Percentiles rank a stretch among this genome's conserved stretches.
These are phyloP conservation scores for Plagodis pulveraria DNA, from an alignment of 2,888 invertebrate species.

Conservation along the genomic window DNA sequence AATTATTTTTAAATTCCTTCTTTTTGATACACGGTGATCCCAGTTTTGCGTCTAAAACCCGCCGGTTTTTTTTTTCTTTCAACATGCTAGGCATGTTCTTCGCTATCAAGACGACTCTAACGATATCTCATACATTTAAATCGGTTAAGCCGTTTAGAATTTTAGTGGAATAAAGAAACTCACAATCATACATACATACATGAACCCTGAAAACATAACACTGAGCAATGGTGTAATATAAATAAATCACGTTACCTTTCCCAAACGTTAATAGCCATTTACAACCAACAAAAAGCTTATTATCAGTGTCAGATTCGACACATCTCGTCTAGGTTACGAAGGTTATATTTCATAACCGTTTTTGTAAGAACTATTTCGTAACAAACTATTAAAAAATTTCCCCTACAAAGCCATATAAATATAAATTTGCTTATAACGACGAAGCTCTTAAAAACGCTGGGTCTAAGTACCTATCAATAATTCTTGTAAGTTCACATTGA, in stretches of 20 bases:
- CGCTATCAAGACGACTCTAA: too few relatives aligned
- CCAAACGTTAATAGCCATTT: constrained; percentile 10
- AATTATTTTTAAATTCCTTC: too few relatives aligned
- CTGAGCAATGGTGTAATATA: too few relatives aligned
- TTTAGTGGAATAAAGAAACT: too few relatives aligned
- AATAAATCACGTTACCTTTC: neutral
- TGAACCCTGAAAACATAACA: too few relatives aligned
- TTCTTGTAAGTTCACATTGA: constrained; percentile 41
- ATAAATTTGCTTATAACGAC: neutral
- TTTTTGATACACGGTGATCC: too few relatives aligned
- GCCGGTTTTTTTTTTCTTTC: too few relatives aligned
- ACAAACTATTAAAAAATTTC: neutral
- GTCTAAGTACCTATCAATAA: constrained; percentile 46
- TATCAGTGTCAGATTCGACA: constrained; percentile 48
- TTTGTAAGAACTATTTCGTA: constrained; percentile 3
- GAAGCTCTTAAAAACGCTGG: neutral
- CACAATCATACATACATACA: too few relatives aligned
- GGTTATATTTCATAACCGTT: constrained; percentile 44
- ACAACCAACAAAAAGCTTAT: constrained; percentile 42
- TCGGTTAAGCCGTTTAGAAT: too few relatives aligned
- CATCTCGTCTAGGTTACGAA: constrained; percentile 35
- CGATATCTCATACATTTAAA: too few relatives aligned
- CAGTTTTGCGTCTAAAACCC: too few relatives aligned
- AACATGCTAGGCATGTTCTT: too few relatives aligned
- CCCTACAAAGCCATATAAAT: neutral